Base-by-base conservation (phyloP, 2,797 vertebrate species). In the Phylloscopus collybita region DNA sequence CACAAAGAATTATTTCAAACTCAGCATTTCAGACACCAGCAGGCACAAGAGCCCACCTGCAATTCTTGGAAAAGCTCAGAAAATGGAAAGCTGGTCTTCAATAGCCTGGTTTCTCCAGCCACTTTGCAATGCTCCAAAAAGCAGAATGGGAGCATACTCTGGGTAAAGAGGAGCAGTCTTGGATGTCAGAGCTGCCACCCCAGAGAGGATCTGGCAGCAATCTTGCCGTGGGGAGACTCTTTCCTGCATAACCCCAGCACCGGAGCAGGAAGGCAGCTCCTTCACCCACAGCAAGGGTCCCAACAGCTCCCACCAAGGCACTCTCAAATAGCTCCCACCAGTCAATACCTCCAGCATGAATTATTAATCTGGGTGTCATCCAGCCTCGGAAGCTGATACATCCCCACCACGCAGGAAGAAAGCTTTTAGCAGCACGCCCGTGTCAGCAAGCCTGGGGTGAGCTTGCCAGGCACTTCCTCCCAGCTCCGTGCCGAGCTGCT, bases 271-370 rank as follows among this genome's bases (percentile, higher is more conserved):
- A 93, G 57, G 66, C 72, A 82, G 50, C 51, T 61, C 62, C 86
- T 89, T 59, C 91, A 79, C 53, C 67, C 74, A 50, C 53, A 67
- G 60, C 49, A 26, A 91, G 45, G 1, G 4, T 38, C 60, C 47
- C 7, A 45, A 47, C 25, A 7, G 70, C 73, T 91, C 78, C 84
- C 82, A 47, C 29, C 79, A 10, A 45, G 45, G 45, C 45, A 20
- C 20, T 45, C 45, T 45, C 45, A 45, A 20, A 73, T 34, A 7
- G 70, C 73, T 90, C 78, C 84, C 85, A 50, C 26, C 88, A 78
- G 86, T 71, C 91, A 44, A 86, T 72, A 90, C 61, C 60, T 69
- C 65, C 89, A 75, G 61, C 81, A 89, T 92, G 94, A 90, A 96
- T 95, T 93, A 95, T 95, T 93, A 89, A 94, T 61, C 81, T 56